Evolutionary conservation across 2,888 invertebrate genomes (phyloP).

Genomic region (Pristionchus maxplancki): DNA sequence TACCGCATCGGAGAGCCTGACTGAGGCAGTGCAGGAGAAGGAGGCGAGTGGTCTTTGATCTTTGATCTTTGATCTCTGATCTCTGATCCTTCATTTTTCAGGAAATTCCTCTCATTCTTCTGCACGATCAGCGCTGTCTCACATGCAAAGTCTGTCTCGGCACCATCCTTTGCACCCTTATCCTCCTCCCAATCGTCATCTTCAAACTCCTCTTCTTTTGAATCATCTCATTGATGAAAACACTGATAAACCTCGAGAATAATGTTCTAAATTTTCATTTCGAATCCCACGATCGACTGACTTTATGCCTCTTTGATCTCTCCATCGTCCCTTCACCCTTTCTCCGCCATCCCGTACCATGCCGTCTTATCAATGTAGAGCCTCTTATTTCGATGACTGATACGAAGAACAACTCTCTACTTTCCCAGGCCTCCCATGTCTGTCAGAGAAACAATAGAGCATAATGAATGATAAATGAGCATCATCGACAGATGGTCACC

Average conservation of each 20-base stretch:
- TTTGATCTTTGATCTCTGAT: background rate
- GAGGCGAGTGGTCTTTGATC: background rate
- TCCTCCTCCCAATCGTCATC: background rate
- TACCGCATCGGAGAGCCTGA: background rate
- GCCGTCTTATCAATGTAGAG: no score
- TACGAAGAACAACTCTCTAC: no score
- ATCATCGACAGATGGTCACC: no score
- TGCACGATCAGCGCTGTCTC: no score
- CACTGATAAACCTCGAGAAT: background rate
- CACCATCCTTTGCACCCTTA: background rate
- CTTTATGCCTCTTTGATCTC: background rate
- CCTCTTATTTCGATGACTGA: no score
- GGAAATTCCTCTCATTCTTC: background rate
- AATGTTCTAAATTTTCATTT: background rate
- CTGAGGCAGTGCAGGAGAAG: background rate
- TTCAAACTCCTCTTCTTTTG: background rate
- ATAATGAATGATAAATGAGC: no score
- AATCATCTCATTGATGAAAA: background rate
- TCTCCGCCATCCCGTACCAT: no score
- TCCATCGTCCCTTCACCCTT: background rate
- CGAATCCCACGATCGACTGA: background rate
- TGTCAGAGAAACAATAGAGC: no score
- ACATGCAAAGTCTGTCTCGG: background rate
- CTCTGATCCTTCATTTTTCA: background rate
- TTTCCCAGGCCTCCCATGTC: no score